Conservation (phyloP, 2,797 vertebrate species). For the Phalloptychus januarius region DNA sequence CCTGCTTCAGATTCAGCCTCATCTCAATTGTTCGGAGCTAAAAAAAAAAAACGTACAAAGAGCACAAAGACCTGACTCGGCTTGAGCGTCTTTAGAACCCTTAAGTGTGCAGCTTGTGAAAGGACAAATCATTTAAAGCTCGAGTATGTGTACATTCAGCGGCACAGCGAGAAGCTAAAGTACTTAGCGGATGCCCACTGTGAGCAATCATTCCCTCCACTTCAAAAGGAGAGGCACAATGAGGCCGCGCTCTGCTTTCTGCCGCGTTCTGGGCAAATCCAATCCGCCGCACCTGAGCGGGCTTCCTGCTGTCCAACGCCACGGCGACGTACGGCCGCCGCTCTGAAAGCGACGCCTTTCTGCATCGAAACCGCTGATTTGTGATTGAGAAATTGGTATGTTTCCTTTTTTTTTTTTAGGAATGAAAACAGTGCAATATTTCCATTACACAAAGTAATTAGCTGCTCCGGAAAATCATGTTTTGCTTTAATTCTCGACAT, state of each 20-base stretch:
- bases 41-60: not conserved
- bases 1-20: not conserved
- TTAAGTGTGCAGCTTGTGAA: slow-evolving; percentile 3
- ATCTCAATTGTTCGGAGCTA: not conserved
- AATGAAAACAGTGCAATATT: not conserved
- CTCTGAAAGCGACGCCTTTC: slow-evolving; percentile 15
- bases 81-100: not conserved
- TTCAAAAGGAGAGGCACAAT: slow-evolving; percentile 46
- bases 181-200: slow-evolving; percentile 49
- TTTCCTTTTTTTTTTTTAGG: not conserved
- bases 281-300: slow-evolving; percentile 36
- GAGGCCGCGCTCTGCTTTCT: slow-evolving; percentile 38
- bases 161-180: slow-evolving; percentile 37
- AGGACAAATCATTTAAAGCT: slow-evolving; percentile 24
- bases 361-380: not conserved
- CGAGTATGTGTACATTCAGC: slow-evolving; percentile 33
- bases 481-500: slow-evolving; percentile 3
- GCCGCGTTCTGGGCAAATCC: slow-evolving; percentile 45
- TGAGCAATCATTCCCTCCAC: slow-evolving; percentile 54
- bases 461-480: slow-evolving; percentile 10
- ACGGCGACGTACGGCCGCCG: slow-evolving; percentile 30
- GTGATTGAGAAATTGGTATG: not conserved
- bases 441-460: slow-evolving; percentile 25
- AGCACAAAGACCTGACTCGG: not conserved
- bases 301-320: slow-evolving; percentile 30